Base-by-base conservation (phyloP, 2,888 invertebrate genomes). In the Cyclophora albipunctata region DNA sequence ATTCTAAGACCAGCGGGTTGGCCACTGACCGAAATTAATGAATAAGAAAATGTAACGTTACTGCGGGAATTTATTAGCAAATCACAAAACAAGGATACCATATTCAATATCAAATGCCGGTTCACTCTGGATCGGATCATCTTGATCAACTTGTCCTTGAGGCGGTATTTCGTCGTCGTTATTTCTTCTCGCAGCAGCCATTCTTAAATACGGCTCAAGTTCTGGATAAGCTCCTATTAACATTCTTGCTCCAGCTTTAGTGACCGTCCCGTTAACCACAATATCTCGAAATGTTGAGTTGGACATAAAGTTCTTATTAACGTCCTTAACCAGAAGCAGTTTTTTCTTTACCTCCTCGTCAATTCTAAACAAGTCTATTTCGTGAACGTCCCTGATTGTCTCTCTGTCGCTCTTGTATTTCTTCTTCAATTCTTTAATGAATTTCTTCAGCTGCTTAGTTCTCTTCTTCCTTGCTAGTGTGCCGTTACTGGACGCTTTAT, bases 61-160 rank as follows among this genome's bases (percentile, higher is more conserved):
- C 20, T 20, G 20, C 20, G 20, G 20, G 20, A 20, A 20, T 20
- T 20, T 20, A 20, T 20, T 20, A 20, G 20, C 20, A 20, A 20
- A 20, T 20, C 20, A 20, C 20, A 20, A 20, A 20, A 20, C 20
- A 3, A 58, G 46, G 52, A 60, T 46, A 35, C 84, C 84, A 50
- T 82, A 83, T 52, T 86, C 85, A 3, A 83, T 56, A 48, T 85
- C 84, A 45, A 82, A 82, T 7, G 83, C 77, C 4, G 70, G 53
- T 58, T 71, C 64, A 49, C 73, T 69, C 5, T 55, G 20, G 20
- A 20, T 58, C 1, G 49, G 49, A 33, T 43, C 43, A 1, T 20
- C 42, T 20, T 20, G 20, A 20, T 20, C 20, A 20, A 20, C 20
- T 20, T 20, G 20, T 20, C 20, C 20, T 20, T 20, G 20, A 20